phyloP scores from a whole-genome alignment of 2,888 invertebrate species.

The Drosophila picticornis region DNA sequence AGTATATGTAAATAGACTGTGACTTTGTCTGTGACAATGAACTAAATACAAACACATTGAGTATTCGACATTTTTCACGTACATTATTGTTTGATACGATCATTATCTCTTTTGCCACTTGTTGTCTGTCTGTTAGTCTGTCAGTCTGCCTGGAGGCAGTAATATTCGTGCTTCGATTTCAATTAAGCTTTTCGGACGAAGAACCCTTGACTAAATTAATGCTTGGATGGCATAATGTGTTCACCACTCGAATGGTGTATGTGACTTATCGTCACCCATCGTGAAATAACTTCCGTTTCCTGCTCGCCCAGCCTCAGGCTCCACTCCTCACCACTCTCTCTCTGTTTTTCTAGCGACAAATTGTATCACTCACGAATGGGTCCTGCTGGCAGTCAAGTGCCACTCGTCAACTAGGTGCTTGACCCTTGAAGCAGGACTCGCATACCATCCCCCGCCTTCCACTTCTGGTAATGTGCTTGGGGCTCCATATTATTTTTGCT shows the following conservation, averaged over 20 bases:
- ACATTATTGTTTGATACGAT: conserved; percentile 30
- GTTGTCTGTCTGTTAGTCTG: conserved; percentile 13
- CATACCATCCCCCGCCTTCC: neutral
- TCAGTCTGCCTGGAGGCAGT: neutral
- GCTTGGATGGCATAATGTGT: conserved; percentile 55
- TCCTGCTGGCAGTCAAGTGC: conserved; percentile 61
- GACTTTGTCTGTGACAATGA: conserved; percentile 63
- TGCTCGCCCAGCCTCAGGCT: conserved; percentile 36
- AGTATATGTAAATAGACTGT: conserved; percentile 30
- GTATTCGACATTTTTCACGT: conserved; percentile 14
- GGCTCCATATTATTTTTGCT: conserved; percentile 19
- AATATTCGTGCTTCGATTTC: conserved; percentile 48
- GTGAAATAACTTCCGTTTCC: conserved; percentile 76
- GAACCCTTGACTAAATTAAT: conserved; percentile 58
- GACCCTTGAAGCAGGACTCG: conserved; percentile 70
- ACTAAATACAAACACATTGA: conserved; percentile 45
- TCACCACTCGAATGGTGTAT: conserved; percentile 54
- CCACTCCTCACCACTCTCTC: neutral
- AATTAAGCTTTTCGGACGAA: conserved; percentile 46
- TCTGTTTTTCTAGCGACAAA: conserved; percentile 25
- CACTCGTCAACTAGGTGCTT: conserved; percentile 66
- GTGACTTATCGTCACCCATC: conserved; percentile 76
- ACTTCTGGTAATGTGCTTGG: conserved; percentile 20
- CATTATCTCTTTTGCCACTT: conserved; percentile 34
- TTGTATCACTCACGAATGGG: conserved; percentile 11